Evolutionary conservation across 2,797 vertebrate species (phyloP), one percentile per base, ranked within the genome.

Genomic region (Semaprochilodus insignis): DNA sequence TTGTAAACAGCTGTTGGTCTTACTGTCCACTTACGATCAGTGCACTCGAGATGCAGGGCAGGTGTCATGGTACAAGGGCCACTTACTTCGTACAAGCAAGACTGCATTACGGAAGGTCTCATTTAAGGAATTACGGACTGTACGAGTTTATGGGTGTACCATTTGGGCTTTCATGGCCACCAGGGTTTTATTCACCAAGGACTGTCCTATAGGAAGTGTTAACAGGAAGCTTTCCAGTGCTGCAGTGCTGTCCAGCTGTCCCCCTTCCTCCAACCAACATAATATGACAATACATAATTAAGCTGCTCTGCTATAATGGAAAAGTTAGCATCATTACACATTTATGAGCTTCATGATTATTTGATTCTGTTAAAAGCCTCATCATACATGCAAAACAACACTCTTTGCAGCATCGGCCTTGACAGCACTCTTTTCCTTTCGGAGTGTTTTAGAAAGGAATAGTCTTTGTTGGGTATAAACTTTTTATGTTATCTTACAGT

Each of bases 291-390:
- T 76, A 66, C 65, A 62, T 51, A 34, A 76, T 51, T 70, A 60
- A 40, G 54, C 44, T 60, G 16, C 27, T 75, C 74, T n/a, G n/a
- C n/a, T 75, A 34, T 82, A 77, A 77, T 82, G 75, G 8, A 70
- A 62, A 69, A 75, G 57, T 71, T 80, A 14, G 66, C 25, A 60
- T 23, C 40, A 65, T 81, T 44, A 65, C 27, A 81, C 48, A 78
- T 76, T 76, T 66, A 66, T 55, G 55, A 76, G 14, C 7, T 15
- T 71, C 27, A 65, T 77, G 48, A 72, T 71, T 77, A 80, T 83
- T 75, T 67, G 4, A 55, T 77, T 23, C n/a, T 51, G 34, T 52
- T 72, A 59, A 81, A 51, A 83, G 34, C 65, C 62, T 78, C 7
- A 69, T 80, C 74, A 54, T 40, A 31, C 40, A 52, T 55, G 75